phyloP scores from a whole-genome alignment of 1,140 invertebrate genomes.

The Bradynema listronoti region DNA sequence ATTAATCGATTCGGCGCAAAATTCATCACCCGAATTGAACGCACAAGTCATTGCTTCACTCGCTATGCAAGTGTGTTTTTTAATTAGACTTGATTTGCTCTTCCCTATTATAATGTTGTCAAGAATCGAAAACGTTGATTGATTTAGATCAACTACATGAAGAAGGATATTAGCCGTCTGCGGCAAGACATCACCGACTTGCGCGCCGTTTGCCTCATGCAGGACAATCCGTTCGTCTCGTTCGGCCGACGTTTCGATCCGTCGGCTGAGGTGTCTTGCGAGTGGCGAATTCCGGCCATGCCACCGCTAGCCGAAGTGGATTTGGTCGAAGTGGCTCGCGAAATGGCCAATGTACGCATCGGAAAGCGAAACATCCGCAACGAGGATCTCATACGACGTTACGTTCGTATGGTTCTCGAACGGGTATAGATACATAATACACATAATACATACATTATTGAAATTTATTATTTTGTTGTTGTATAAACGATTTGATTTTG shows the following conservation, averaged over 20 bases:
- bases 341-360: neutral
- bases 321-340: slow-evolving; percentile 5
- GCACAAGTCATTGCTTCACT: slow-evolving; percentile 6
- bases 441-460: too few species aligned
- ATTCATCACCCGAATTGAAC: neutral
- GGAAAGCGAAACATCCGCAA: neutral
- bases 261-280: slow-evolving; percentile 1
- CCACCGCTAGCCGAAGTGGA: slow-evolving; percentile 2
- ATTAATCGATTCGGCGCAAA: neutral
- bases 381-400: neutral
- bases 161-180: neutral
- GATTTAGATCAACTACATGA: slow-evolving; percentile 6
- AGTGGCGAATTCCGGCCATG: slow-evolving; percentile 4
- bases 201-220: neutral
- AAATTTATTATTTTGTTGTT: too few species aligned
- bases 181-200: slow-evolving; percentile 2
- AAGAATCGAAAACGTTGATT: neutral
- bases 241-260: slow-evolving; percentile 4
- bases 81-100: neutral
- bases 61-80: slow-evolving; percentile 1
- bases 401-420: too few species aligned
- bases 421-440: too few species aligned
- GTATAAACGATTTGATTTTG: too few species aligned
- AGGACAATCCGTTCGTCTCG: neutral
- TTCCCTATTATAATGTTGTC: neutral